Conservation (phyloP, 2,888 invertebrate genomes). For the Pherbina coryleti region DNA sequence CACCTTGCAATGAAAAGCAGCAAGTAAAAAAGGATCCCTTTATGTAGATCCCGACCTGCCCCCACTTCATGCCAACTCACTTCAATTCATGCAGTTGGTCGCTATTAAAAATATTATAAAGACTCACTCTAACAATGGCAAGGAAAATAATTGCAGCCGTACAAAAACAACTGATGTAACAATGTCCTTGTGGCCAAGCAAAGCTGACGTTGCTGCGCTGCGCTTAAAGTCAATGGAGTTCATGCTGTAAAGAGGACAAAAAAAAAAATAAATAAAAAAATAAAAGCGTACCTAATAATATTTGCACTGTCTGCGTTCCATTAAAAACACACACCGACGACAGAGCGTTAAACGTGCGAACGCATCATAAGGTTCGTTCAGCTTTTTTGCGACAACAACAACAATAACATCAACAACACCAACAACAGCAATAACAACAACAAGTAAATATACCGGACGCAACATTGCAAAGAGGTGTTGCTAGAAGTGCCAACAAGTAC, state of each 20-base stretch:
- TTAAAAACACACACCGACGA: slow-evolving; percentile 35
- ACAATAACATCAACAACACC: background rate
- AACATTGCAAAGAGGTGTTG: slow-evolving; percentile 28
- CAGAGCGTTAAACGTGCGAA: background rate
- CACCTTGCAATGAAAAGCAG: background rate
- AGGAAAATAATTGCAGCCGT: slow-evolving; percentile 52
- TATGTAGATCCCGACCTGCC: too few species aligned
- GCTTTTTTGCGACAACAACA: background rate
- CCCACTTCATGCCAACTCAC: too few species aligned
- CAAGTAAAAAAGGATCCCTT: too few species aligned
- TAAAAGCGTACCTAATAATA: slow-evolving; percentile 56
- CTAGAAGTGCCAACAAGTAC: slow-evolving; percentile 33
- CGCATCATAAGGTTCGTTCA: slow-evolving; percentile 18
- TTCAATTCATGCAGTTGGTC: too few species aligned
- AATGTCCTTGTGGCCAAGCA: slow-evolving; percentile 13
- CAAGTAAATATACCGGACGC: slow-evolving; percentile 12
- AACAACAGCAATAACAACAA: background rate
- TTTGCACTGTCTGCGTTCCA: slow-evolving; percentile 49
- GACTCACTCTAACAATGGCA: slow-evolving; percentile 40
- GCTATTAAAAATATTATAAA: background rate
- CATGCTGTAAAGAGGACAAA: too few species aligned
- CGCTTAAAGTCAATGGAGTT: background rate
- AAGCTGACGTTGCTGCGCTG: slow-evolving; percentile 35
- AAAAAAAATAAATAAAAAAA: too few species aligned
- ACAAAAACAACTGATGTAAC: slow-evolving; percentile 42